Evolutionary conservation across 1,140 invertebrate species (phyloP), one percentile per base, ranked within the genome.

Genomic region (Zaprionus tsacasi): DNA sequence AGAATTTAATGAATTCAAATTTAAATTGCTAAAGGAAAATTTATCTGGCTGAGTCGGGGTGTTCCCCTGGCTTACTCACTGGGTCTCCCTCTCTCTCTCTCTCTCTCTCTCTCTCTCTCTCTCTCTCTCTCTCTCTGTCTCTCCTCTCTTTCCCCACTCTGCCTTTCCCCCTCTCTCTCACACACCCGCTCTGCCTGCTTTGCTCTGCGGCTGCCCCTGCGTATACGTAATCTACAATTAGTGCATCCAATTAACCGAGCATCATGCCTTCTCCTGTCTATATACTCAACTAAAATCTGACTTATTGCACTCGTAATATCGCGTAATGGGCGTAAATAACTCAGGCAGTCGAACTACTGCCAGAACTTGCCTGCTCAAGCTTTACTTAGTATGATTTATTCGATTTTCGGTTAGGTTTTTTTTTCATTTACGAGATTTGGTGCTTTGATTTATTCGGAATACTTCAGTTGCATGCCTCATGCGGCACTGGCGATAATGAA

Each of bases 401-500:
- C 30, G 33, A 64, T 56, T 59, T 59, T 63, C 30, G 33, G 55
- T 56, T 59, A 55, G 12, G 8, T 15, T 45, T 45, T 45, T 45
- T 7, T 3, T 45, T 45, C n/a, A 10, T 3, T 40, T 11, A 21
- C 59, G 56, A 54, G 45, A 60, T 59, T 59, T 33, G 55, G 54
- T 35, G 55, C 33, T 58, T 8, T 58, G 33, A 59, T 59, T 59
- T 58, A 52, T 60, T 69, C 6, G 7, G 8, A 50, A 33, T 55
- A 13, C 27, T 30, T 27, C 13, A 13, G 6, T 11, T 8, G 33
- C 10, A 12, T 8, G 52, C 50, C 12, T 27, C 50, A 15, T 30
- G 27, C 50, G 43, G 50, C 71, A 61, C 40, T 13, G 61, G 71
- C 75, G 78, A 85, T 89, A 88, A 88, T 89, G 85, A 89, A 79